Base-by-base conservation (phyloP, 2,113 vertebrate genomes). In the Penelope pileata region DNA sequence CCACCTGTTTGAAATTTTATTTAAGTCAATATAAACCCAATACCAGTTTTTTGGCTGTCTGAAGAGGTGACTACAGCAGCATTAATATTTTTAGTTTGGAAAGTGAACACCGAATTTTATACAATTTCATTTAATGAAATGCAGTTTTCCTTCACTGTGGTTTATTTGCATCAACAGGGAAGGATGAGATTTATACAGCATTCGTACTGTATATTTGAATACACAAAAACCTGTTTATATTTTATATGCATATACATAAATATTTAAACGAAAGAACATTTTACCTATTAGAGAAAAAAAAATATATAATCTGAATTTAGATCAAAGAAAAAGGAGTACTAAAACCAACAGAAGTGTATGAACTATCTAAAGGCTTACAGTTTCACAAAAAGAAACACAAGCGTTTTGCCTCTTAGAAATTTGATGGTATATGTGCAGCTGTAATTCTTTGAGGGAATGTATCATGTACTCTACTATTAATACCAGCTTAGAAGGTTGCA, bases 61-160 rank as follows among this genome's bases (percentile, higher is more conserved):
- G 27, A 87, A 91, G 53, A 95, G 30, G 54, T 86, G 18, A 26
- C 47, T 34, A 75, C 22, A n/a, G 40, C 38, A 80, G 51, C 9
- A 22, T 56, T 86, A 73, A 56, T 24, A 54, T 36, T 86, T 97
- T 91, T 79, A 62, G n/a, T n/a, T 68, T 78, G 56, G 14, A 85
- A 95, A 75, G 1, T 9, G 24, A 62, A 54, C 1, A 2, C 2
- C 83, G 17, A 85, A 43, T 53, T 88, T 60, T 23, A 43, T 54
- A 62, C 5, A 3, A 45, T 42, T 77, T 72, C 48, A 50, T 74
- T 53, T 63, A 66, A 88, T 26, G 6, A 63, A 84, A 84, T 82
- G 51, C 21, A 78, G 16, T 17, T 85, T 86, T 78, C 14, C 23
- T 77, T 8, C 17, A 54, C 24, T 62, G 15, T 27, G 51, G 3